Conservation (phyloP, 2,888 invertebrate species). For the Pristionchus entomophagus region DNA sequence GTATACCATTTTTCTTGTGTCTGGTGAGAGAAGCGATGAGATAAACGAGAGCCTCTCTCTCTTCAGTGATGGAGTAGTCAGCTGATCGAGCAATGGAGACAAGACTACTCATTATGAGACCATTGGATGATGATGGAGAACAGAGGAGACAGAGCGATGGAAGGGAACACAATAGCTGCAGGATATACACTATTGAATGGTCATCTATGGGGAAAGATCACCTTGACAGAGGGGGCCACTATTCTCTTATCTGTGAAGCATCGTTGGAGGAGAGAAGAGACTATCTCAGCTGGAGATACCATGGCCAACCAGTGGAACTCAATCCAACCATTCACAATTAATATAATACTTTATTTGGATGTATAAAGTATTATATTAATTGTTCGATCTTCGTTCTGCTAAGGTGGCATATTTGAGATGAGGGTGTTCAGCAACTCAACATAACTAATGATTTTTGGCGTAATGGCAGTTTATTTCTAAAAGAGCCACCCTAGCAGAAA, state of each 20-base stretch:
- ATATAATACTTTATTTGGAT: no score
- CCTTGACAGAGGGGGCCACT: background rate
- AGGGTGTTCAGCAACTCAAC: no score
- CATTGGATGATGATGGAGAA: background rate
- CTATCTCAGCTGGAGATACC: conserved; percentile 16
- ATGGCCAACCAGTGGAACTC: conserved; percentile 39
- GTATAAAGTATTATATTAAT: no score
- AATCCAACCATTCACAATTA: no score
- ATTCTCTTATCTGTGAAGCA: conserved; percentile 30
- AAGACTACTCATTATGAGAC: conserved; percentile 27
- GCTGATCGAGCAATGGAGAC: background rate
- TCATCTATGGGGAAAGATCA: background rate
- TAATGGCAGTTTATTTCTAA: no score
- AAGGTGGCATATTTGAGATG: no score
- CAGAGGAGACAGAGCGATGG: background rate
- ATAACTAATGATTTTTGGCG: no score
- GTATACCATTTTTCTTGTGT: conserved; percentile 33
- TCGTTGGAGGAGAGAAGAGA: background rate
- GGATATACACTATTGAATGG: background rate
- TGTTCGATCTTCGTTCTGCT: no score
- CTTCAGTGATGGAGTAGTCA: background rate
- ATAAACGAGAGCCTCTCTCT: conserved; percentile 40
- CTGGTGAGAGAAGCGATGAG: conserved; percentile 31
- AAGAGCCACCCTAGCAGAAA: no score
- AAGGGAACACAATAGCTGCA: background rate